phyloP scores from a whole-genome alignment of 2,797 vertebrate species.

The Lemur catta region DNA sequence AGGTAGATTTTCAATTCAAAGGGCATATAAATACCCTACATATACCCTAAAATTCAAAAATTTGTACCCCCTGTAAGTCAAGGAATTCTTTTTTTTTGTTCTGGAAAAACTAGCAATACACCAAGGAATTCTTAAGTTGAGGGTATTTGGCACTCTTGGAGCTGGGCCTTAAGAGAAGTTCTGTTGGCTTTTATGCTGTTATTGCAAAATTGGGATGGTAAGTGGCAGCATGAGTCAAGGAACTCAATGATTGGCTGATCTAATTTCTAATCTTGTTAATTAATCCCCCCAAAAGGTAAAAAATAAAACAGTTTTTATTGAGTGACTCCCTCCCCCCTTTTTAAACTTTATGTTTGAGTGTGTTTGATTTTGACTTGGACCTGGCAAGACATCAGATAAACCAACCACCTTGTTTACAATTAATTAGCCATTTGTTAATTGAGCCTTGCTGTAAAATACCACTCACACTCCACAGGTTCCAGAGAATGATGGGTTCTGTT shows the following conservation, averaged over 20 bases:
- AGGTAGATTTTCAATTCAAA: conserved; percentile 12
- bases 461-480: not conserved
- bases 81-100: not conserved
- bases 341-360: not conserved
- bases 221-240: not conserved
- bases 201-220: not conserved
- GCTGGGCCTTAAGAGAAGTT: not conserved
- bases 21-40: not conserved
- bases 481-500: not conserved
- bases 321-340: not conserved
- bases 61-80: not conserved
- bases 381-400: not conserved
- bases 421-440: not conserved
- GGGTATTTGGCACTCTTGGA: not conserved
- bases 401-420: not conserved
- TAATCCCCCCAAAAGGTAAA: not conserved
- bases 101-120: too few species aligned
- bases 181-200: not conserved
- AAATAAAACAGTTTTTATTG: not conserved
- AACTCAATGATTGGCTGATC: not conserved
- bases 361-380: conserved; percentile 17
- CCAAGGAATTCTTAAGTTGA: not conserved
- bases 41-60: conserved; percentile 1
- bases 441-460: not conserved
- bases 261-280: not conserved